A percentile compares a stretch with the other conserved stretches of the same genome.
Conservation (phyloP, 2,797 vertebrate genomes). For the Austrolebias charrua region DNA sequence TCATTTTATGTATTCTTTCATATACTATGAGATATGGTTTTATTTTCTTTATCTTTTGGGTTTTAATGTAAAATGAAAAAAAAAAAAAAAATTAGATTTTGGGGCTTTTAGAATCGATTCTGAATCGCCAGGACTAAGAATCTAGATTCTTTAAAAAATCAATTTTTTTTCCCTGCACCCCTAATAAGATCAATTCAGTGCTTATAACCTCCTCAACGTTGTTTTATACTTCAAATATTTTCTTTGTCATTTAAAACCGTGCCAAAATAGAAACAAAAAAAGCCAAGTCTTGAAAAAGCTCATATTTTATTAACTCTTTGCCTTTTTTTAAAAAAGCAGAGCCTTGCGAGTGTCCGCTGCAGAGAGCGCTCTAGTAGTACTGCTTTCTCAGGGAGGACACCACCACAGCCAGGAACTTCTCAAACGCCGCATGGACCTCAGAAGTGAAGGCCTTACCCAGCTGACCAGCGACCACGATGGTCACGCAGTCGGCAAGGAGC, state of each 20-base stretch:
- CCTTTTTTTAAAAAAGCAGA: neutral
- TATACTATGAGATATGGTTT: too few species aligned
- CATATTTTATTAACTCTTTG: neutral
- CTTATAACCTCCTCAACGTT: neutral
- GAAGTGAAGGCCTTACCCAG: conserved; percentile 15
- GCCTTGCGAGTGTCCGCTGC: neutral
- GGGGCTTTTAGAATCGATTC: too few species aligned
- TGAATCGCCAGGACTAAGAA: too few species aligned
- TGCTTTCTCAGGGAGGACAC: conserved; percentile 18
- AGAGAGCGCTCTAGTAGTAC: conserved; percentile 6
- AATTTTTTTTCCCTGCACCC: too few species aligned
- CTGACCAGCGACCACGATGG: neutral
- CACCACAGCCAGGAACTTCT: conserved; percentile 24
- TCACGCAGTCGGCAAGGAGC: conserved; percentile 7
- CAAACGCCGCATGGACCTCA: conserved; percentile 5
- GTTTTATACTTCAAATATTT: too few species aligned
- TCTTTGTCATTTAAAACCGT: too few species aligned
- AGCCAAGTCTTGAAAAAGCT: neutral
- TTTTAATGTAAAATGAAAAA: too few species aligned
- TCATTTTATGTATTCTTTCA: too few species aligned
- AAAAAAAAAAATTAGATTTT: too few species aligned
- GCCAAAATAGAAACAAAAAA: neutral
- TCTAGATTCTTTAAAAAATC: too few species aligned
- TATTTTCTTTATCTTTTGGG: too few species aligned
- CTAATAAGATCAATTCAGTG: neutral